A percentile compares a stretch with the other conserved stretches of the same genome.
phyloP scores from a whole-genome alignment of 2,113 vertebrate genomes.

The Pelobates fuscus region DNA sequence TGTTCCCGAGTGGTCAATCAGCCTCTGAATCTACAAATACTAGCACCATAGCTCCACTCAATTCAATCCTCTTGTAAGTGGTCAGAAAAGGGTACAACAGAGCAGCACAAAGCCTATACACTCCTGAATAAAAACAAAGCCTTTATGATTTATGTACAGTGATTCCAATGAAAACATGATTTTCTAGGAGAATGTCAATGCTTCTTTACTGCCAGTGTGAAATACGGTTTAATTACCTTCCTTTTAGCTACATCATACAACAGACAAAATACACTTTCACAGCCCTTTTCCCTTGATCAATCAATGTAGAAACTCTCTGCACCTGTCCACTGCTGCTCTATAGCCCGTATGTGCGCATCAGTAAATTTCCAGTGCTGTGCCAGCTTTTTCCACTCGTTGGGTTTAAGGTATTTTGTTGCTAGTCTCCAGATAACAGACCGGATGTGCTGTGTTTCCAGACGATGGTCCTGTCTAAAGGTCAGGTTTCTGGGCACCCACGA shows the following conservation, averaged over 20 bases:
- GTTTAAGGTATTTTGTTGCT: constrained; percentile 77
- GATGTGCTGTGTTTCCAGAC: constrained; percentile 78
- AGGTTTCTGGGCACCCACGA: constrained; percentile 67
- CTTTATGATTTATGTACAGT: background rate
- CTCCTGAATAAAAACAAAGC: no score
- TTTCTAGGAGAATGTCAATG: background rate
- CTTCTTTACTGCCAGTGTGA: no score
- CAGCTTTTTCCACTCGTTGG: constrained; percentile 84
- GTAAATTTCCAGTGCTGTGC: constrained; percentile 85
- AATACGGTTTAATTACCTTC: no score
- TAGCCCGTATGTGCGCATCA: constrained; percentile 77
- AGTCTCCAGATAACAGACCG: constrained; percentile 81
- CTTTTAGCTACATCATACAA: no score
- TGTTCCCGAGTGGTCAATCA: no score
- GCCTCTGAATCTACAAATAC: no score
- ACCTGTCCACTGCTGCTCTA: constrained; percentile 92
- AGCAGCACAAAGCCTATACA: no score
- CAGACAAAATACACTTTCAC: no score
- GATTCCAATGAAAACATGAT: background rate
- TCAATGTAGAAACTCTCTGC: constrained; percentile 3
- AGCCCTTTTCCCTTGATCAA: background rate
- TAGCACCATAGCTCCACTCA: no score
- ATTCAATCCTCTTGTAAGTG: no score
- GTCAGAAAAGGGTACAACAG: no score
- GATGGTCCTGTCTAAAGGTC: constrained; percentile 84